Evolutionary conservation across 2,113 vertebrate species (phyloP).

Genomic region (Dascyllus trimaculatus): DNA sequence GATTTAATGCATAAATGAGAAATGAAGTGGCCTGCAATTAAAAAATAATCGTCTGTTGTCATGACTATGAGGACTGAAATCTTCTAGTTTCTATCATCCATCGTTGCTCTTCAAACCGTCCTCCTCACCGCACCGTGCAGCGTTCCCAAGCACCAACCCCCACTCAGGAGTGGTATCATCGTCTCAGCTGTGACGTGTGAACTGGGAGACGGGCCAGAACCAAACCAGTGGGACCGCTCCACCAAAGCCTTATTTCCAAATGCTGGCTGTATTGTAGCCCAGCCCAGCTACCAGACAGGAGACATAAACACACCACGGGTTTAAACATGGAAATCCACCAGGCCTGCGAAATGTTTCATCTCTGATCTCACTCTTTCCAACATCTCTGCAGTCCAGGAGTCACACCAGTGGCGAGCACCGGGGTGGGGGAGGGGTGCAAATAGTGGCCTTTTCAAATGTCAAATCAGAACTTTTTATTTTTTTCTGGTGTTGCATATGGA

Average conservation of each 20-base stretch:
- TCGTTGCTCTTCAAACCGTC: conserved; percentile 1
- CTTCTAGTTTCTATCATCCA: conserved; percentile 2
- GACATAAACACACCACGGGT: conserved; percentile 77
- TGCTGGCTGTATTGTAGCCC: conserved; percentile 45
- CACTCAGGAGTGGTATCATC: conserved; percentile 33
- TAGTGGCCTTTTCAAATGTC: conserved; percentile 45
- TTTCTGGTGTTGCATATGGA: neutral
- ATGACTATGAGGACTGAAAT: neutral
- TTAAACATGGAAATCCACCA: conserved; percentile 73
- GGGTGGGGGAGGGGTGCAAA: conserved; percentile 22
- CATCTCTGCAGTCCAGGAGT: conserved; percentile 60
- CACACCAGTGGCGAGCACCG: conserved; percentile 34
- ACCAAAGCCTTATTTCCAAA: conserved; percentile 61
- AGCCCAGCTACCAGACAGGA: conserved; percentile 74
- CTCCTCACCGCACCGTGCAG: neutral
- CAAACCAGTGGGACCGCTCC: conserved; percentile 58
- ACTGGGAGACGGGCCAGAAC: conserved; percentile 48
- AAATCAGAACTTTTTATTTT: conserved; percentile 20
- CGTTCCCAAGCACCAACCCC: conserved; percentile 3
- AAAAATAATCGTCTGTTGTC: neutral
- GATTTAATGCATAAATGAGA: neutral
- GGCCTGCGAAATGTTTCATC: conserved; percentile 66
- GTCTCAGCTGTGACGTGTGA: conserved; percentile 42
- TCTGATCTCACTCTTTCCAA: conserved; percentile 80
- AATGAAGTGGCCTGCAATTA: conserved; percentile 7